A percentile compares a stretch with the other conserved stretches of the same genome.
These are phyloP conservation scores for Arctocebus calabarensis DNA, from an alignment of 2,797 vertebrate genomes.

Conservation along the genomic window DNA sequence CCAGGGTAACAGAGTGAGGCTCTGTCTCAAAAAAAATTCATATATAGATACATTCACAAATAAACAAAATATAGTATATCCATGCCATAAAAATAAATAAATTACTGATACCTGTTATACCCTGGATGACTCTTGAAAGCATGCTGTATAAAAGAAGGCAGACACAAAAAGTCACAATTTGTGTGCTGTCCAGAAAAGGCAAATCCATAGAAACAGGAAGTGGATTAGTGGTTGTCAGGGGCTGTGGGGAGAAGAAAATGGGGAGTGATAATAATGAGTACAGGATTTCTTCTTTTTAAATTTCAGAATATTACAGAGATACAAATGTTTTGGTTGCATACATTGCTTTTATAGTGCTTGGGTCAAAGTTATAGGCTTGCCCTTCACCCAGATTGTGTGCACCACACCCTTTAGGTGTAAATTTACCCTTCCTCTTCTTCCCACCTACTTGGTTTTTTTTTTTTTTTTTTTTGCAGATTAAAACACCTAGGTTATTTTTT, in stretches of 20 bases:
- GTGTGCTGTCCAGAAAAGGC: neutral
- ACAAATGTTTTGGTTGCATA: no score
- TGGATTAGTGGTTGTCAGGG: neutral
- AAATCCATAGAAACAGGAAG: neutral
- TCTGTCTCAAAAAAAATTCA: no score
- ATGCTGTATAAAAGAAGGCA: neutral
- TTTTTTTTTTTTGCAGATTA: no score
- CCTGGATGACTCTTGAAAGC: slow-evolving; percentile 29
- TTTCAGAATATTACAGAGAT: no score
- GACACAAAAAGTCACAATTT: neutral
- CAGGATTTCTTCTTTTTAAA: neutral
- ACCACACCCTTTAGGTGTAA: no score
- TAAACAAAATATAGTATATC: neutral
- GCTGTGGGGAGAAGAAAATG: neutral
- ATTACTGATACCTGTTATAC: neutral
- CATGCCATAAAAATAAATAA: neutral
- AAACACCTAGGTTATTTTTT: no score
- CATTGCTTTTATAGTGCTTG: no score
- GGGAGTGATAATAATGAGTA: neutral
- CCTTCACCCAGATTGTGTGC: no score
- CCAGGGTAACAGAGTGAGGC: no score
- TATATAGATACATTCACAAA: neutral
- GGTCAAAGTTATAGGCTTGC: no score
- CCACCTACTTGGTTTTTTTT: no score
- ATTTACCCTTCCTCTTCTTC: no score